Evolutionary conservation across 2,113 vertebrate genomes (phyloP), one percentile per base, ranked within the genome.

Genomic region (Synodontis membranacea): DNA sequence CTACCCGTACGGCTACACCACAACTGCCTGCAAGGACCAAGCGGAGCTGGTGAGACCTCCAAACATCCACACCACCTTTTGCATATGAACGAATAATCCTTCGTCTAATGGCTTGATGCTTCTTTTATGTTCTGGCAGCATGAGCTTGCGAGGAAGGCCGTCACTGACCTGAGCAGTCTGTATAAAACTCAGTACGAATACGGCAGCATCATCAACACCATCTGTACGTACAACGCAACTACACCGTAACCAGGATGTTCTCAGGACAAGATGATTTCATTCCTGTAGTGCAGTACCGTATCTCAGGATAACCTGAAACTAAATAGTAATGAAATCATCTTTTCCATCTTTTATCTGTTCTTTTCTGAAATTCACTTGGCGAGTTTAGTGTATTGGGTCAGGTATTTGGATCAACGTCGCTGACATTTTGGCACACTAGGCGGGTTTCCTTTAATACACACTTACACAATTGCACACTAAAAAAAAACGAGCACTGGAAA

Each of bases 1-100:
- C 85, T 99, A 97, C 25, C 98, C 97, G 70, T 99, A 96, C 0
- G 98, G 98, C 76, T 97, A 97, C 92, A 98, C 93, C 23, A 4
- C 0, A 0, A 91, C 93, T 0, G 88, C 94, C 0, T 86, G 0
- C 0, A 78, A 89, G 0, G 92, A 99, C 86, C n/a, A 95, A 1
- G 0, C 70, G 0, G 98, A 99, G 90, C 95, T 98, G 96, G 98
- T 99, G 17, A 83, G 86, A 76, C 23, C 10, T 74, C 28, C 42
- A 74, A 2, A 74, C 31, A 4, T 54, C 11, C 11, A 25, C 21
- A 31, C 8, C 7, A 21, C 4, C 19, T 28, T 31, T 48, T n/a
- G 6, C 7, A 31, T n/a, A 39, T 12, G 1, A 25, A 62, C 68
- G 1, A 46, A 54, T 31, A 11, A 2, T 44, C 23, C 14, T 54